phyloP scores from a whole-genome alignment of 2,888 invertebrate genomes.

The Busseola fusca region DNA sequence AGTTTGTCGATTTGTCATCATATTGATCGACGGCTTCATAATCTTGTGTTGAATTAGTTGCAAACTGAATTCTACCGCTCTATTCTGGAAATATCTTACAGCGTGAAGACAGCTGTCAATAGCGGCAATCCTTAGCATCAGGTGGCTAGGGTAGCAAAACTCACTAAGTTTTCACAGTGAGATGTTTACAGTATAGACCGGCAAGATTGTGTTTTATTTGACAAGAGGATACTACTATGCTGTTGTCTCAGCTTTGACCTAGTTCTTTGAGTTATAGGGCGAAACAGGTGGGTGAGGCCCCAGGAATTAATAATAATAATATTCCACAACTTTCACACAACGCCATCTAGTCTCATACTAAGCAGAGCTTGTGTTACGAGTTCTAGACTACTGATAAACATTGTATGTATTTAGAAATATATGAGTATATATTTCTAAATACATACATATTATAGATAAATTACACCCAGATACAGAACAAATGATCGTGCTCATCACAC shows the following conservation, averaged over 20 bases:
- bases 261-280: no score
- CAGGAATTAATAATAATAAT: no score
- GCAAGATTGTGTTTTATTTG: neutral
- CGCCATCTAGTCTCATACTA: no score
- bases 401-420: no score
- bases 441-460: no score
- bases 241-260: neutral
- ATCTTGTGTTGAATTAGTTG: neutral
- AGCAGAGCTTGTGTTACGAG: no score
- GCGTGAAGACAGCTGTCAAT: neutral
- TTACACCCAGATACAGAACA: no score
- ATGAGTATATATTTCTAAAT: no score
- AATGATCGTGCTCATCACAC: no score
- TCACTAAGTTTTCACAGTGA: neutral
- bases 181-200: neutral
- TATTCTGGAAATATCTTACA: neutral
- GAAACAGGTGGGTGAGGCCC: neutral
- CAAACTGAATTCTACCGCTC: neutral
- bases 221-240: neutral
- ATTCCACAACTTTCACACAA: no score
- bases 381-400: no score
- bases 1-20: slow-evolving; percentile 16
- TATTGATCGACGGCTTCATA: neutral
- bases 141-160: neutral
- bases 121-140: neutral